Percentiles rank a stretch among this genome's conserved stretches.
Conservation (phyloP, 2,888 invertebrate genomes). For the Orthosia cruda region DNA sequence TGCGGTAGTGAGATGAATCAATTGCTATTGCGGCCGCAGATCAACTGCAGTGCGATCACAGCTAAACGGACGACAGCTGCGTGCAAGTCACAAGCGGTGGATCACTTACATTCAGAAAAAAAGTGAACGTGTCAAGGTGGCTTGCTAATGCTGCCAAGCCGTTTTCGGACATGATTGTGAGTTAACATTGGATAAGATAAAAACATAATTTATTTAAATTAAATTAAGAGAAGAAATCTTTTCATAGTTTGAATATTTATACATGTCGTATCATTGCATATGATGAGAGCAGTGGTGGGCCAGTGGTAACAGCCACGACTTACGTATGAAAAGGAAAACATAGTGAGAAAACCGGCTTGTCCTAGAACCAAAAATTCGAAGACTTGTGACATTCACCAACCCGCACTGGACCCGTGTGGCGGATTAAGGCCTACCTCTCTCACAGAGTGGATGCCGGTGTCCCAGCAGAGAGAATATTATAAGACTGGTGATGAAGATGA, state of each 20-base stretch:
- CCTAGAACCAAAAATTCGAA: too few relatives aligned
- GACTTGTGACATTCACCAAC: too few relatives aligned
- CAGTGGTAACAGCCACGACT: too few relatives aligned
- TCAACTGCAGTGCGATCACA: slow-evolving; percentile 53
- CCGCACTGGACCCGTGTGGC: too few relatives aligned
- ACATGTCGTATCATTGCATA: not conserved
- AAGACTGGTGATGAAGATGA: too few relatives aligned
- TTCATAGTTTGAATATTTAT: not conserved
- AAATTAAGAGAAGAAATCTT: not conserved
- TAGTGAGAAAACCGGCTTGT: too few relatives aligned
- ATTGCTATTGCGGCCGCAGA: slow-evolving; percentile 58
- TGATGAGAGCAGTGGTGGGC: too few relatives aligned
- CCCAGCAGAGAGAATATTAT: too few relatives aligned
- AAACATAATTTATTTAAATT: not conserved
- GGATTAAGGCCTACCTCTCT: too few relatives aligned
- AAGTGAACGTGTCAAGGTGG: not conserved
- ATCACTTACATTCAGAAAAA: not conserved
- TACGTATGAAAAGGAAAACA: too few relatives aligned
- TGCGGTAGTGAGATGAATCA: slow-evolving; percentile 55
- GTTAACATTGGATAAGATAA: not conserved
- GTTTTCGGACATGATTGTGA: not conserved
- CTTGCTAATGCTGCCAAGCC: not conserved
- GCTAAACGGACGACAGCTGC: slow-evolving; percentile 14
- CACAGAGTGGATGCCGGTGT: too few relatives aligned
- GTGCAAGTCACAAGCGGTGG: slow-evolving; percentile 21